These are phyloP conservation scores for Nesogale talazaci DNA, from an alignment of 2,113 vertebrate species.

Conservation along the genomic window DNA sequence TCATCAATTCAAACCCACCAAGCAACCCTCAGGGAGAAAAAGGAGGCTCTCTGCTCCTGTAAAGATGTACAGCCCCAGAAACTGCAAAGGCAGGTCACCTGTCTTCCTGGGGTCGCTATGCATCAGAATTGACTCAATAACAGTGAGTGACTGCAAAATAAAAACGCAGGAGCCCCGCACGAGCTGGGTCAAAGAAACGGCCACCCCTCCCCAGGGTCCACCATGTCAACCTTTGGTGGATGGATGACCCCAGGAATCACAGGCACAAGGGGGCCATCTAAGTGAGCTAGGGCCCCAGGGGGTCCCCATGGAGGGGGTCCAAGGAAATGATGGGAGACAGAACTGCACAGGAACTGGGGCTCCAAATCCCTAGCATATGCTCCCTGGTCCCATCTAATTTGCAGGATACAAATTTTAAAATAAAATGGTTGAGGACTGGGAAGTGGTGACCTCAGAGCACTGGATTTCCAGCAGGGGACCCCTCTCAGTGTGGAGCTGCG, in stretches of 20 bases:
- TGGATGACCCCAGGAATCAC: not conserved
- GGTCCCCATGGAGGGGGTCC: not conserved
- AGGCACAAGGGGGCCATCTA: not conserved
- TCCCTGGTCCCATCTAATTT: not conserved
- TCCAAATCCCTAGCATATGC: not conserved
- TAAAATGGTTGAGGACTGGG: constrained; percentile 1
- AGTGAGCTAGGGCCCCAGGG: not conserved
- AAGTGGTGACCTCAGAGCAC: not conserved
- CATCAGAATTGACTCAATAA: no score
- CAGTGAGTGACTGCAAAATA: not conserved
- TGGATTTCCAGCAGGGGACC: not conserved
- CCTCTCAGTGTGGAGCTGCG: not conserved
- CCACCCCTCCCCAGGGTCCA: not conserved
- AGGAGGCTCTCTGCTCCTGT: no score
- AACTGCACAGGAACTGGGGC: not conserved
- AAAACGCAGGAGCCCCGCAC: not conserved
- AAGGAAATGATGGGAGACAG: not conserved
- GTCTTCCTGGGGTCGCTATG: no score
- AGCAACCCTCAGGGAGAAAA: no score
- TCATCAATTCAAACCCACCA: no score
- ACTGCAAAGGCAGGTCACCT: no score
- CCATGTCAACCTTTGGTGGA: not conserved
- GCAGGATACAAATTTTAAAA: constrained; percentile 17
- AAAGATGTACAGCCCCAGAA: no score
- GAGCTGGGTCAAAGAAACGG: not conserved